A percentile compares a stretch with the other conserved stretches of the same genome.
Evolutionary conservation across 2,797 vertebrate genomes (phyloP).

Genomic region (Danio choprae): DNA sequence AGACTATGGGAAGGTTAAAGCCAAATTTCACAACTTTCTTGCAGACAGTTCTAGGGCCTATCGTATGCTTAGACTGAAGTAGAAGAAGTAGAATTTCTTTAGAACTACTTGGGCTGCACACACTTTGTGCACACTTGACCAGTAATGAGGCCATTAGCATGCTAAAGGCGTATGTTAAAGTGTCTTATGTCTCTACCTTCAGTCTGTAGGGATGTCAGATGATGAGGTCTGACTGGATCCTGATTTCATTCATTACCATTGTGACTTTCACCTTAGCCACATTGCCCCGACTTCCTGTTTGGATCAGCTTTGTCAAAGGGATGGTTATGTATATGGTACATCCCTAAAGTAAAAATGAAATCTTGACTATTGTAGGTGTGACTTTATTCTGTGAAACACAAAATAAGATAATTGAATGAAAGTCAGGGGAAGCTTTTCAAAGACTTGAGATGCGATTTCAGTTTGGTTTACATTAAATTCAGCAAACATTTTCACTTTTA

Average conservation of each 20-base stretch:
- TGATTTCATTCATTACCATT: not conserved
- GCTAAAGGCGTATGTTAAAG: not conserved
- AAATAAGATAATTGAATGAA: not conserved
- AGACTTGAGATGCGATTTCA: too few species aligned
- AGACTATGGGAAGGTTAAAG: not conserved
- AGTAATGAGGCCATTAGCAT: not conserved
- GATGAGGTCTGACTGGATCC: not conserved
- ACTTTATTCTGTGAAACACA: not conserved
- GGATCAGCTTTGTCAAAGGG: not conserved
- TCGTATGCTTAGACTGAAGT: not conserved
- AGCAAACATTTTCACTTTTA: too few species aligned
- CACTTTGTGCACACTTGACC: not conserved
- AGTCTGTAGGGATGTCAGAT: not conserved
- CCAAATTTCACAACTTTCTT: not conserved
- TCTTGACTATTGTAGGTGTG: not conserved
- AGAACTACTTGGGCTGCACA: not conserved
- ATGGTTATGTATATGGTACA: too few species aligned
- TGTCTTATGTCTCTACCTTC: not conserved
- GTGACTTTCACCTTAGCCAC: not conserved
- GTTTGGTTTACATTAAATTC: too few species aligned
- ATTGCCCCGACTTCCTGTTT: not conserved
- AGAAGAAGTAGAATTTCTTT: not conserved
- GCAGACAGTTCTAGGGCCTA: not conserved
- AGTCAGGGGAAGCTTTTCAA: too few species aligned
- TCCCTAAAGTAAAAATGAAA: not conserved